phyloP scores from a whole-genome alignment of 2,888 invertebrate genomes.

The Lysandra bellargus region DNA sequence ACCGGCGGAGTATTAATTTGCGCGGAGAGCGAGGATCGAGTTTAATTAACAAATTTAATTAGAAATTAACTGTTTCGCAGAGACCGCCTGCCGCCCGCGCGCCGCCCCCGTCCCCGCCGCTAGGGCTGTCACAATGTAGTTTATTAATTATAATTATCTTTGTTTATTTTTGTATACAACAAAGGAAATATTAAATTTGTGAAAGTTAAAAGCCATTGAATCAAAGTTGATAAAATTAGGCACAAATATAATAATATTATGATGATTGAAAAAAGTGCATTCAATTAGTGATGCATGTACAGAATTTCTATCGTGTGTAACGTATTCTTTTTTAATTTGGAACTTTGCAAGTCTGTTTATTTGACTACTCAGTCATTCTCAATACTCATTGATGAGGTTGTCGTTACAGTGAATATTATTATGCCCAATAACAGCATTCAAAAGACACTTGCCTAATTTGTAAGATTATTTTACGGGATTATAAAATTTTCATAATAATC shows the following conservation, averaged over 20 bases:
- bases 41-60: slow-evolving; percentile 82
- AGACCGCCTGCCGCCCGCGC: slow-evolving; percentile 42
- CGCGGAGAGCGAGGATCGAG: slow-evolving; percentile 63
- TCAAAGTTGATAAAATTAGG: not conserved
- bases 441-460: too few species aligned
- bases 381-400: too few species aligned
- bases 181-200: not conserved
- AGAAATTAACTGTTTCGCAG: slow-evolving; percentile 79
- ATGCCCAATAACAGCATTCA: too few species aligned
- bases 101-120: not conserved
- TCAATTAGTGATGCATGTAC: too few species aligned
- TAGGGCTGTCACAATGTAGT: slow-evolving; percentile 50
- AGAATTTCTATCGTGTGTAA: too few species aligned
- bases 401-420: too few species aligned
- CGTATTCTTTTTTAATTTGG: too few species aligned
- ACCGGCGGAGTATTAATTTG: slow-evolving; percentile 66
- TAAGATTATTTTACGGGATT: too few species aligned
- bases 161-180: not conserved
- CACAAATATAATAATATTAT: not conserved
- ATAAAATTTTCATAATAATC: not conserved
- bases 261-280: too few species aligned
- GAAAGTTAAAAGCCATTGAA: not conserved
- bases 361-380: too few species aligned
- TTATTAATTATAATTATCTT: not conserved
- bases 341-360: too few species aligned